These are phyloP conservation scores for Lytechinus pictus DNA, from an alignment of 35 echinoderm and acorn worm species.

Conservation along the genomic window DNA sequence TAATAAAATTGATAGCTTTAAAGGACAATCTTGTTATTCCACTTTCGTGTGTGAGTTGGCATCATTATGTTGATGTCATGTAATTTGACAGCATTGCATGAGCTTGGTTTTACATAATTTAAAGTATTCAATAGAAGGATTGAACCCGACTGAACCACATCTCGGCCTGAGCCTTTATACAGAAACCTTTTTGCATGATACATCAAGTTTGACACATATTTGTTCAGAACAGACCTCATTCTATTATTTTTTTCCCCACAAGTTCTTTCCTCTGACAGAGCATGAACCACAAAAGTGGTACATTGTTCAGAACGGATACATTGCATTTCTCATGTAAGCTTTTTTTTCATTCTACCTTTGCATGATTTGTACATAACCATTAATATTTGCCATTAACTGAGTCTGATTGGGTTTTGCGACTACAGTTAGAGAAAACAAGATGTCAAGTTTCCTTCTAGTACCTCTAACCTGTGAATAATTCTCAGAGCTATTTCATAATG, in stretches of 20 bases:
- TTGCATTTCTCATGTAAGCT: background rate
- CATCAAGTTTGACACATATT: background rate
- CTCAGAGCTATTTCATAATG: background rate
- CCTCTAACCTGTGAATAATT: background rate
- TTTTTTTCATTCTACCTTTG: background rate
- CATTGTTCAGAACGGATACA: background rate
- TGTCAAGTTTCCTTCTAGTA: background rate
- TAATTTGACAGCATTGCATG: constrained; percentile 1
- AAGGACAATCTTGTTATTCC: background rate
- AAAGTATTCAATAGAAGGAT: background rate
- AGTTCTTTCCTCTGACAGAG: background rate
- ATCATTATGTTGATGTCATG: background rate
- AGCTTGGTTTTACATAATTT: background rate
- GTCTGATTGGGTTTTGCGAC: background rate
- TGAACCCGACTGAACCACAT: background rate
- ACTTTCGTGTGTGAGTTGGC: background rate
- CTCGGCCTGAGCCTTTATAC: background rate
- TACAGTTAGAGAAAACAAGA: background rate
- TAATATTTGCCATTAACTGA: background rate
- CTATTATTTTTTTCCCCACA: background rate
- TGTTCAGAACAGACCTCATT: background rate
- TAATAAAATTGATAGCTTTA: background rate
- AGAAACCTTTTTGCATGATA: background rate
- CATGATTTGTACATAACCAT: background rate
- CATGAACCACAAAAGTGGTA: background rate